These are phyloP conservation scores for Formicarius rufipectus DNA, from an alignment of 2,113 vertebrate species.

Conservation along the genomic window DNA sequence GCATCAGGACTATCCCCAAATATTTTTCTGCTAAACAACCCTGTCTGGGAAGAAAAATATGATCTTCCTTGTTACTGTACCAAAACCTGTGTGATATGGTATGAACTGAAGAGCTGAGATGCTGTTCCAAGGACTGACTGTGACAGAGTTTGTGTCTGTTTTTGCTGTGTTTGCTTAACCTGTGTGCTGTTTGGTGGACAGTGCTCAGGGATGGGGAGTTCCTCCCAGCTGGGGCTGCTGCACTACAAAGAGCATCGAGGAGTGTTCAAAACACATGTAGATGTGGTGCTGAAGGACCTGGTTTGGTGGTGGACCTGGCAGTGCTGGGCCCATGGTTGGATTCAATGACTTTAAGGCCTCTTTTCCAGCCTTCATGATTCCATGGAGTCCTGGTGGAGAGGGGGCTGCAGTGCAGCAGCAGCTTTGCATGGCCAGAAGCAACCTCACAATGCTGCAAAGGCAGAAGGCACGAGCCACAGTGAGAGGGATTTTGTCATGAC, in stretches of 20 bases:
- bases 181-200: not conserved
- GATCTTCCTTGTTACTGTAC: not conserved
- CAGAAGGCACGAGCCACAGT: not conserved
- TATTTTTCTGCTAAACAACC: not conserved
- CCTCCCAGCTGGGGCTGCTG: not conserved
- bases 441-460: rapidly evolving
- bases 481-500: not conserved
- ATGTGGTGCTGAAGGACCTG: not conserved
- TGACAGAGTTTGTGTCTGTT: not conserved
- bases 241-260: rapidly evolving
- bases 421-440: not conserved
- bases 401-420: not conserved
- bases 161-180: not conserved
- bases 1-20: not conserved
- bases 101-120: not conserved
- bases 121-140: not conserved
- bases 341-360: not conserved
- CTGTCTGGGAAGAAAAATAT: not conserved
- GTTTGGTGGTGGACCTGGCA: not conserved
- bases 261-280: not conserved
- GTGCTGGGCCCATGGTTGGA: not conserved
- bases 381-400: not conserved
- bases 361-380: not conserved
- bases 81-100: rapidly evolving
- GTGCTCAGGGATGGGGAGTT: not conserved